phyloP scores from a whole-genome alignment of 1,140 invertebrate genomes.

The Cydia amplana region DNA sequence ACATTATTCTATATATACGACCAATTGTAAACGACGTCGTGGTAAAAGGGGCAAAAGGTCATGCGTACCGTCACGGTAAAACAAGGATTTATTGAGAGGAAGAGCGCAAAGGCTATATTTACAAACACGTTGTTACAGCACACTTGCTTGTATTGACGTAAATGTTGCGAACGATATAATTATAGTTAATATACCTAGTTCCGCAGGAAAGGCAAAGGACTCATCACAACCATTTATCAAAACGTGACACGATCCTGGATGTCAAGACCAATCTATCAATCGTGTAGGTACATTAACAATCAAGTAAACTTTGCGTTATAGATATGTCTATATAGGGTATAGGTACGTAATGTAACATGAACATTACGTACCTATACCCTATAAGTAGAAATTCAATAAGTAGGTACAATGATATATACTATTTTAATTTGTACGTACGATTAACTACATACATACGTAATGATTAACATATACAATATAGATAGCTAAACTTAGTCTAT shows the following conservation, averaged over 20 bases:
- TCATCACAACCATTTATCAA: conserved; percentile 12
- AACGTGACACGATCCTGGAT: not conserved
- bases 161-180: not conserved
- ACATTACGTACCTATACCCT: too few relatives aligned
- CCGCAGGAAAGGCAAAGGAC: conserved; percentile 3
- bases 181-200: not conserved
- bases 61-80: not conserved
- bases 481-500: too few relatives aligned
- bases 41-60: not conserved
- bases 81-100: not conserved
- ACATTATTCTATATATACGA: not conserved
- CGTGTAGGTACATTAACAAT: not conserved
- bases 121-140: not conserved
- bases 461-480: too few relatives aligned
- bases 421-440: too few relatives aligned
- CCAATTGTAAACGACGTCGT: not conserved
- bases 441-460: too few relatives aligned
- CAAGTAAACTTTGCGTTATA: not conserved
- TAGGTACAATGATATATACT: too few relatives aligned
- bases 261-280: conserved; percentile 20
- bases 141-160: not conserved
- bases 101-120: not conserved
- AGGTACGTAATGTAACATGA: too few relatives aligned
- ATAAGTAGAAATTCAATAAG: too few relatives aligned
- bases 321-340: too few relatives aligned